Evolutionary conservation across 2,113 vertebrate genomes (phyloP).

Genomic region (Rhadina sibilatrix): DNA sequence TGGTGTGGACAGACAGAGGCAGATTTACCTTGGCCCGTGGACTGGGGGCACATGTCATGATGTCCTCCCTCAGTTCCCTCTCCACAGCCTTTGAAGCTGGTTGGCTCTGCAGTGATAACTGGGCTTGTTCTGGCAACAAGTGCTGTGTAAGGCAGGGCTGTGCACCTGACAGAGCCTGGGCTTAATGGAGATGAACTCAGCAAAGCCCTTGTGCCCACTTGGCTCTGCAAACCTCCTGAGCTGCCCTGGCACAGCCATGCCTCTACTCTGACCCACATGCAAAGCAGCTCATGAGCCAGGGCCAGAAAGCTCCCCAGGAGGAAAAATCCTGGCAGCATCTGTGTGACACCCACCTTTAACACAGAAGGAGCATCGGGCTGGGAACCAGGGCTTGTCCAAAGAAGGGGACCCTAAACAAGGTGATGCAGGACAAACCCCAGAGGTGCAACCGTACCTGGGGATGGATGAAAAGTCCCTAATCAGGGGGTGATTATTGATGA

Average conservation of each 20-base stretch:
- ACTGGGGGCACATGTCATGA: neutral
- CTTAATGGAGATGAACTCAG: neutral
- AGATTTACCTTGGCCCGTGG: neutral
- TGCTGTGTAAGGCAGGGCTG: neutral
- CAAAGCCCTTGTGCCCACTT: neutral
- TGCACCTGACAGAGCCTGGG: neutral
- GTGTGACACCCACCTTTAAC: neutral
- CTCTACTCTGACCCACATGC: neutral
- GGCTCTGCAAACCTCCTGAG: neutral
- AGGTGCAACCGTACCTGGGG: neutral
- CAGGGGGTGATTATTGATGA: neutral
- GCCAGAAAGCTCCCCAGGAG: neutral
- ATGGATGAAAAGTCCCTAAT: neutral
- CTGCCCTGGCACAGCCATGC: rapidly evolving
- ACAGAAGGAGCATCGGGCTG: neutral
- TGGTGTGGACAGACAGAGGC: rapidly evolving
- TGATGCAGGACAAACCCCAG: neutral
- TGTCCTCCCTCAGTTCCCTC: neutral
- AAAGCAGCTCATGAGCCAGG: neutral
- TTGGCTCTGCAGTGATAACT: neutral
- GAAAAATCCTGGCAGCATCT: neutral
- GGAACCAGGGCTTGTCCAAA: neutral
- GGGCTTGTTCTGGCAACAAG: neutral
- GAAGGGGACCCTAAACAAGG: neutral
- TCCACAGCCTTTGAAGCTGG: neutral